Conservation (phyloP, 2,797 vertebrate species). For the Megaceryle alcyon region DNA sequence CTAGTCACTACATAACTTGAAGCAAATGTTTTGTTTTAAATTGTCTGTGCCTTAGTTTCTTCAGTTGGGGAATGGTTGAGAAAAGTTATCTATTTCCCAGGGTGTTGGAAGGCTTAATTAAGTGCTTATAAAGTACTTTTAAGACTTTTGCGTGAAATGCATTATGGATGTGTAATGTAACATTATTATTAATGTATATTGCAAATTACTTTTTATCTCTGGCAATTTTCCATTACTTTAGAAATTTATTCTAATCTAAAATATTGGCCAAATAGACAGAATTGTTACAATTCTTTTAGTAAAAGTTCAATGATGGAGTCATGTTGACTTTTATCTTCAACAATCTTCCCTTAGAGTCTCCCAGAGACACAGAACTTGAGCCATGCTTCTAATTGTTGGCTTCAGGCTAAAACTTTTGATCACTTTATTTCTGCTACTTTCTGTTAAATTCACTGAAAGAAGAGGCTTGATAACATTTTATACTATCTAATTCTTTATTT, state of each 20-base stretch:
- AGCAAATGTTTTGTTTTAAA: background rate
- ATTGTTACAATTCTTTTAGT: background rate
- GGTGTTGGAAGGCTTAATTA: background rate
- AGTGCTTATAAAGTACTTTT: conserved; percentile 23
- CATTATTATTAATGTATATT: conserved; percentile 23
- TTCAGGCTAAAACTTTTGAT: conserved; percentile 67
- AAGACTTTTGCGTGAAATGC: background rate
- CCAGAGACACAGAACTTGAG: conserved; percentile 28
- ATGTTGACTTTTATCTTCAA: conserved; percentile 43
- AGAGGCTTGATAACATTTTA: conserved; percentile 64
- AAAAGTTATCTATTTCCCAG: background rate
- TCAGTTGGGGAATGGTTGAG: background rate
- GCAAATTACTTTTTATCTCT: conserved; percentile 62
- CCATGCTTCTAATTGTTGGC: conserved; percentile 43
- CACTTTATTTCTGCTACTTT: conserved; percentile 47
- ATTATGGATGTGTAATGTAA: background rate
- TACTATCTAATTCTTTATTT: conserved; percentile 64
- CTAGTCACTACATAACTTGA: background rate
- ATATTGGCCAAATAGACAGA: conserved; percentile 12
- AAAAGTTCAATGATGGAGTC: background rate
- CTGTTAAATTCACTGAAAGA: conserved; percentile 28
- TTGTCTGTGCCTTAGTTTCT: background rate
- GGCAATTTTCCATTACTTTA: conserved; percentile 36
- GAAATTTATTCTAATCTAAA: conserved; percentile 52
- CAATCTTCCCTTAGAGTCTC: conserved; percentile 5